These are phyloP conservation scores for Bombus cullumanus DNA, from an alignment of 1,140 invertebrate species.

Conservation along the genomic window DNA sequence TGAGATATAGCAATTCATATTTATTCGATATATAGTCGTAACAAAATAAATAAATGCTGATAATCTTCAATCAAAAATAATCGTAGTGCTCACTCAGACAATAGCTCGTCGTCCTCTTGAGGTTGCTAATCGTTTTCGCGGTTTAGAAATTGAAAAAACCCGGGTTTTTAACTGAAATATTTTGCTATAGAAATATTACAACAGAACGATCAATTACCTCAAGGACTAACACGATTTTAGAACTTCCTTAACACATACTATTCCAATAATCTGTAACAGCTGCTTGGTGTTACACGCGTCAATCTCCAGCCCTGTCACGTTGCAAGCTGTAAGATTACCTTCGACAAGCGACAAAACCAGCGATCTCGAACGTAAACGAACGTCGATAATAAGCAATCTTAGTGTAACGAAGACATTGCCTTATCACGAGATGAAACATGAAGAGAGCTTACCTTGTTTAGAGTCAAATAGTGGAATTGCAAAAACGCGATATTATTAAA, in stretches of 20 bases:
- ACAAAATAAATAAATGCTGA: background rate
- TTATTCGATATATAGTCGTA: background rate
- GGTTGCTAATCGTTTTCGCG: background rate
- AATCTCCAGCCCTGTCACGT: background rate
- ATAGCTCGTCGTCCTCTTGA: background rate
- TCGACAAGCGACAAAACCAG: background rate
- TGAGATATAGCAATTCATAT: background rate
- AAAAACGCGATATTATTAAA: background rate
- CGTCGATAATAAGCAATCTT: background rate
- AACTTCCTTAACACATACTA: background rate
- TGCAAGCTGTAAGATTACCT: background rate
- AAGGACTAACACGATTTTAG: too few relatives aligned
- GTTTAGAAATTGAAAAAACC: too few relatives aligned
- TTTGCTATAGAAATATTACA: background rate
- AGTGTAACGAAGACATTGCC: background rate
- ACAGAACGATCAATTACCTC: background rate
- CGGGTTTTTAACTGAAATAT: background rate
- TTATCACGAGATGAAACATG: background rate
- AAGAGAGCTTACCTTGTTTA: background rate
- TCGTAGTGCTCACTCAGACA: background rate
- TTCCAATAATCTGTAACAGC: background rate
- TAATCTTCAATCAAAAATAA: background rate
- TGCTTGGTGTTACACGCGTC: constrained; percentile 1
- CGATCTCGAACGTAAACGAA: constrained; percentile 3
- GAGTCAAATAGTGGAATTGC: background rate